Conservation (phyloP, 2,888 invertebrate genomes). For the Thera obeliscata region DNA sequence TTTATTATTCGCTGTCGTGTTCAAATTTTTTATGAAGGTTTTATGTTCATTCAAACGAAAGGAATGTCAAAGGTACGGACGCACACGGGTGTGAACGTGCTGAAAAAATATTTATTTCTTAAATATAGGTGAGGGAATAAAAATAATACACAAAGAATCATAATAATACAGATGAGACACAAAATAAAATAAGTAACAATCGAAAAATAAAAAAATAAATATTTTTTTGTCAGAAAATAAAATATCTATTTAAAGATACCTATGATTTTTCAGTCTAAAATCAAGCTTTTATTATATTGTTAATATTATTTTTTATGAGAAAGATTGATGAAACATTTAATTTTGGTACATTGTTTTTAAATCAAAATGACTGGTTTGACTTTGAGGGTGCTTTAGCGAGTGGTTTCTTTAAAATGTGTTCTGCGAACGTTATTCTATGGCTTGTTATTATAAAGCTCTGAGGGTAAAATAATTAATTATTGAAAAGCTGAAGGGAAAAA, state of each 20-base stretch:
- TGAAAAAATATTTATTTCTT: neutral
- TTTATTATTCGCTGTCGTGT: slow-evolving; percentile 29
- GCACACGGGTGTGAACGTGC: neutral
- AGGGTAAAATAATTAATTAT: slow-evolving; percentile 21
- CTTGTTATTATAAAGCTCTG: slow-evolving; percentile 2
- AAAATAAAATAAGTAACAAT: too few relatives aligned
- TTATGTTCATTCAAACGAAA: slow-evolving; percentile 8
- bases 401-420: neutral
- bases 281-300: too few relatives aligned
- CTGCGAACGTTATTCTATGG: neutral
- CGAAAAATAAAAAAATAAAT: too few relatives aligned
- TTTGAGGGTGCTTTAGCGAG: too few relatives aligned
- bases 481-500: slow-evolving; percentile 17
- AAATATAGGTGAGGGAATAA: too few relatives aligned
- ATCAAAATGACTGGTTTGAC: too few relatives aligned
- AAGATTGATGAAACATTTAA: too few relatives aligned
- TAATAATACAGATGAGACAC: neutral
- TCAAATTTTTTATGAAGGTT: slow-evolving; percentile 28
- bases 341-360: too few relatives aligned
- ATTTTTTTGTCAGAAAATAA: too few relatives aligned
- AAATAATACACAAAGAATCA: neutral
- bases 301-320: too few relatives aligned
- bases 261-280: too few relatives aligned
- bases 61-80: neutral
- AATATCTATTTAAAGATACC: too few relatives aligned